Base-by-base conservation (phyloP, 1,140 invertebrate genomes). In the Drosophila guanche region DNA sequence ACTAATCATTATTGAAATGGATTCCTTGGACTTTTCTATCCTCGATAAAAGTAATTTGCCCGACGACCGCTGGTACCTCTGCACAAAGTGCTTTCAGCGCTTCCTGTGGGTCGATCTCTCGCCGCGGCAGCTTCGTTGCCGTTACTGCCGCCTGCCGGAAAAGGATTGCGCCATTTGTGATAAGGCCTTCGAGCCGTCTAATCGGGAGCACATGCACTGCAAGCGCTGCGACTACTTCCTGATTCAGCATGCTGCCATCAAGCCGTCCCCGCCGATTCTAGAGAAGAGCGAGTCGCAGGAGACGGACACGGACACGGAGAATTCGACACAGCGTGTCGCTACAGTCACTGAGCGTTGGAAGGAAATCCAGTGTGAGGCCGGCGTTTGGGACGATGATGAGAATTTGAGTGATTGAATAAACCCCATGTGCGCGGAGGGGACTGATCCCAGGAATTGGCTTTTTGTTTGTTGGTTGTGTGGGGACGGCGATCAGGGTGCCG, bases 201-300 rank as follows among this genome's bases (percentile, higher is more conserved):
- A 73, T 0, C 8, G 14, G 5, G 2, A 40, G 2, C 46, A 72
- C 0, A 0, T 29, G 7, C 61, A 77, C 10, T 79, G 76, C 69
- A 77, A 77, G 5, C 74, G 63, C n/a, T 79, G 76, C 20, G 69
- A 73, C 6, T 76, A 65, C 20, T 63, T 73, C 43, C 20, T 65
- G 43, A n/a, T 59, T 6, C 63, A 61, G n/a, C 54, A 69, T n/a
- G 56, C 12, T 5, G 45, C 52, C 5, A 2, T 29, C 0, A n/a
- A 51, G 40, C 57, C 59, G 6, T 59, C 58, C 20, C 33, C 65
- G n/a, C 33, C 65, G n/a, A 12, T 53, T 2, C 8, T 7, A 14
- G 33, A 54, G 2, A 8, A 22, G 8, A 7, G 16, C 41, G 37
- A 29, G 33, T 10, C 4, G 33, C 53, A 22, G 20, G 10, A 47